These are phyloP conservation scores for Spongilla lacustris DNA, from an alignment of 37 sponge, comb jelly and placozoan genomes.

Conservation along the genomic window DNA sequence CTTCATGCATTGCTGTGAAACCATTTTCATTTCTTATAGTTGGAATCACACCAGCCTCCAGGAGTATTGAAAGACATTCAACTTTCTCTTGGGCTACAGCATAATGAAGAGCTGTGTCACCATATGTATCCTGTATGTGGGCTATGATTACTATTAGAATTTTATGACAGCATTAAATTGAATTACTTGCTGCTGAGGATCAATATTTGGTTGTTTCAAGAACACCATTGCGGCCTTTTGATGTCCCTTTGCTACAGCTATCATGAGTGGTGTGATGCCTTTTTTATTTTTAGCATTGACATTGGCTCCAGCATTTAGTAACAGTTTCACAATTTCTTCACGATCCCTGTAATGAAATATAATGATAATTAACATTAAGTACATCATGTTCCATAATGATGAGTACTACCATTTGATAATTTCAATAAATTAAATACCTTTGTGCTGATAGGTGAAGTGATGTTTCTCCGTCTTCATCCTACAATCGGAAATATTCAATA, in stretches of 20 bases:
- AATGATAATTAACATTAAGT: too few species aligned
- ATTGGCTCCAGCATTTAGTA: constrained; percentile 1
- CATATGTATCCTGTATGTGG: background rate
- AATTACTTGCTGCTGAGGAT: background rate
- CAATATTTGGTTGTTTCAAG: background rate
- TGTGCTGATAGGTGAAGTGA: background rate
- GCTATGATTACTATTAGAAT: background rate
- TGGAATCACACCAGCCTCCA: constrained; percentile 19
- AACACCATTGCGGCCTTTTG: background rate
- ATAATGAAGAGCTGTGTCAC: constrained; percentile 24
- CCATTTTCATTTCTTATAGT: background rate
- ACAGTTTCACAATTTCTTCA: background rate
- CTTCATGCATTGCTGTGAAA: constrained; percentile 57
- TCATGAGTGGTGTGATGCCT: constrained; percentile 6
- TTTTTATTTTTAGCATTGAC: background rate
- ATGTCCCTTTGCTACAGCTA: constrained; percentile 3
- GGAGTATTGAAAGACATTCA: background rate
- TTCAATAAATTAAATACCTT: background rate
- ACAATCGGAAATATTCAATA: background rate
- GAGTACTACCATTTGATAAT: too few species aligned
- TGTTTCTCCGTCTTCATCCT: background rate
- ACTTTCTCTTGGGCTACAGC: background rate
- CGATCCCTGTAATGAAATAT: background rate
- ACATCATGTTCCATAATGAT: too few species aligned
- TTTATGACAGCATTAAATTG: too few species aligned